Evolutionary conservation across 2,113 vertebrate genomes (phyloP).

Genomic region (Elaphurus davidianus): DNA sequence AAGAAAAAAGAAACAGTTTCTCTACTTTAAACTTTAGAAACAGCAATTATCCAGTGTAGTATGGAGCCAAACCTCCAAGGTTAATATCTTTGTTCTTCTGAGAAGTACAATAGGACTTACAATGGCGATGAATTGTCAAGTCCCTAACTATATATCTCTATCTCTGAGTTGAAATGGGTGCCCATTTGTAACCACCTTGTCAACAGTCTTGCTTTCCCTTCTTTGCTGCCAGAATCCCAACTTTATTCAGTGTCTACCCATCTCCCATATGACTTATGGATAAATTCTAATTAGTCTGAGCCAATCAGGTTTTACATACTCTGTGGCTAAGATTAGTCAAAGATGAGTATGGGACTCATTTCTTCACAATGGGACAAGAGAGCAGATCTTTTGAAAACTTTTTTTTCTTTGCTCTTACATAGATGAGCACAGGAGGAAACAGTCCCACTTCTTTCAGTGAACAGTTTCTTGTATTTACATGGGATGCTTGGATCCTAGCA

Average conservation of each 20-base stretch:
- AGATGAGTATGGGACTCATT: not conserved
- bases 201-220: not conserved
- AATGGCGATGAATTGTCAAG: conserved; percentile 47
- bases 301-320: not conserved
- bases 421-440: not conserved
- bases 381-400: not conserved
- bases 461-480: not conserved
- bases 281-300: not conserved
- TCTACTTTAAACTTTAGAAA: conserved; percentile 59
- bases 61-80: conserved; percentile 40
- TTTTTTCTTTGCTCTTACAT: not conserved
- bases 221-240: not conserved
- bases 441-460: not conserved
- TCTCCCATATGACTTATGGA: not conserved
- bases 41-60: conserved; percentile 67
- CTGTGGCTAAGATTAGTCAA: not conserved
- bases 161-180: conserved; percentile 70
- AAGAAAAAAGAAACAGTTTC: conserved; percentile 52
- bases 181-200: conserved; percentile 12
- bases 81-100: conserved; percentile 71
- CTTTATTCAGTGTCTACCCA: not conserved
- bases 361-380: not conserved
- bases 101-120: conserved; percentile 64
- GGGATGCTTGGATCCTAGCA: not conserved
- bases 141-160: not conserved